Base-by-base conservation (phyloP, 2,888 invertebrate species). In the Griposia aprilina region DNA sequence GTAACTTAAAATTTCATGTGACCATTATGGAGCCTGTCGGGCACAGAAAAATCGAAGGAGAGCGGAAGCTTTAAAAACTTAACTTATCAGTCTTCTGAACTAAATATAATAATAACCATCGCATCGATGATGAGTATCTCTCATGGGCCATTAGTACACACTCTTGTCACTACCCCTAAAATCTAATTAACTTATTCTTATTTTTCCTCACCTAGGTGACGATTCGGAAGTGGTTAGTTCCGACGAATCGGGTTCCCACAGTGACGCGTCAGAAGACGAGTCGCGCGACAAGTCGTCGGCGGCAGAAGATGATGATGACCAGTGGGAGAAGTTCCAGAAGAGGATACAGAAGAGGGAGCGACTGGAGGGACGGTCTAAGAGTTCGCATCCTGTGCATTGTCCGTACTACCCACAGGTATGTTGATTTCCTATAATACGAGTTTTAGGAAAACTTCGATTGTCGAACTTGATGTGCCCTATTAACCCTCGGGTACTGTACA, bases 311-410 rank as follows among this genome's bases (percentile, higher is more conserved):
- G 99, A 99, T 89, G 99, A 99, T 91, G 98, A 98, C 90, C 99
- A 99, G 93, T 99, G 99, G 99, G 98, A 99, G 92, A 98, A 98
- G 95, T 98, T 99, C 95, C 99, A 99, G 95, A 98, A 98, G 90
- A 98, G 98, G 91, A 95, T 99, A 78, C 98, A 98, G 88, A 99
- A 98, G 92, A 97, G 98, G 36, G 99, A 99, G 92, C 98, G 99
- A 87, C 96, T 99, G 62, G 99, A 99, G 94, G 99, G 99, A 11
- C 98, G 99, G 92, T 99, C 99, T 68, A 99, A 99, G 96, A 97
- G 98, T 89, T 99, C 99, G 23, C 99, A 99, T 94, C 97, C 98
- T n/a, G 99, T 99, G 48, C 99, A 99, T 94, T 99, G 99, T 96
- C 99, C 99, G 0, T 98, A 98, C 94, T 99, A 98, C 95, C 99